Evolutionary conservation across 2,113 vertebrate genomes (phyloP).

Genomic region (Rattus rattus): DNA sequence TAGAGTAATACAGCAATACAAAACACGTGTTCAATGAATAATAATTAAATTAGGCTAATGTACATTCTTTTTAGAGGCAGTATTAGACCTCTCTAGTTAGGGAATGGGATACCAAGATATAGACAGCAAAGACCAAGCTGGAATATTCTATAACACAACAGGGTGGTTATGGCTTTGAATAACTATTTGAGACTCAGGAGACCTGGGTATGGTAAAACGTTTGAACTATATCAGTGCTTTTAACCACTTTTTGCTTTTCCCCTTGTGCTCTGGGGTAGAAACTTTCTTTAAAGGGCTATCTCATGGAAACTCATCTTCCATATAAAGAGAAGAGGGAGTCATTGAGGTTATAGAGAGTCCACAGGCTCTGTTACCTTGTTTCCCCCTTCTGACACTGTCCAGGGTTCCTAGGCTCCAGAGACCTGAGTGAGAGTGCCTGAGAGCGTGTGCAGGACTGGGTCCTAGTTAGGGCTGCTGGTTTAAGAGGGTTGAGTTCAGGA

Average conservation of each 20-base stretch:
- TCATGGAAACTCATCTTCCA: background rate
- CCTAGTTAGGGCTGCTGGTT: background rate
- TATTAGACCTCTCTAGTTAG: background rate
- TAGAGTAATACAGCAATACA: background rate
- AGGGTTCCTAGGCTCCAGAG: background rate
- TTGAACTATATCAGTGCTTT: background rate
- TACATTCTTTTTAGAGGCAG: background rate
- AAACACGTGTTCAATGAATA: background rate
- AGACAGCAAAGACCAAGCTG: background rate
- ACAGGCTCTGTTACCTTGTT: background rate
- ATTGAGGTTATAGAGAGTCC: background rate
- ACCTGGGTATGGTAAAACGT: background rate
- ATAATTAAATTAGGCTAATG: background rate
- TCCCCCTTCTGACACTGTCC: fast-evolving
- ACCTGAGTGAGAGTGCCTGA: background rate
- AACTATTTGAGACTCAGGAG: background rate
- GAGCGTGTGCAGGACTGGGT: background rate
- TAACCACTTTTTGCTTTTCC: background rate
- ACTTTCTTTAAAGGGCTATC: background rate
- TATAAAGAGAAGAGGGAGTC: background rate
- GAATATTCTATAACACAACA: background rate
- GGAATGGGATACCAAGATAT: background rate
- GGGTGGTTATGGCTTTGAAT: background rate
- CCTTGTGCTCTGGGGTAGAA: background rate
- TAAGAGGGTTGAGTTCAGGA: background rate